Evolutionary conservation across 2,888 invertebrate species (phyloP).

Genomic region (Shargacucullia verbasci): DNA sequence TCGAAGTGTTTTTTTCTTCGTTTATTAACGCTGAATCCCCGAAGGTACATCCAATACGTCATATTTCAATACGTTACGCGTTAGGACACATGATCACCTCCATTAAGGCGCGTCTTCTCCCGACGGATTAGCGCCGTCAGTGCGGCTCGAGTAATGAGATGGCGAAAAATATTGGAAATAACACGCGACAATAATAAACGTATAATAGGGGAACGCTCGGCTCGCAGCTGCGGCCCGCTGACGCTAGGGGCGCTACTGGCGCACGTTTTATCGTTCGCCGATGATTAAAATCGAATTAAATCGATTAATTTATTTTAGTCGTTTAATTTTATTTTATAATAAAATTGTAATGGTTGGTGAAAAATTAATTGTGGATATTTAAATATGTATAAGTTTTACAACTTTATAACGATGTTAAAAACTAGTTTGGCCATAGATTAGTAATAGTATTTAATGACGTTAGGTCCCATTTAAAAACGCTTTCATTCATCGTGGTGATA

Average conservation of each 20-base stretch:
- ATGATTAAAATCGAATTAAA: constrained; percentile 60
- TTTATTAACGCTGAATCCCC: constrained; percentile 80
- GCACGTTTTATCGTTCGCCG: constrained; percentile 47
- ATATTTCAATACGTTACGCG: constrained; percentile 85
- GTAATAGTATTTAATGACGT: constrained; percentile 18
- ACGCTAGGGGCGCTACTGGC: constrained; percentile 75
- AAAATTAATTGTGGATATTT: constrained; percentile 29
- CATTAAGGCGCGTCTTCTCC: constrained; percentile 84
- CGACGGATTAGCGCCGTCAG: constrained; percentile 84
- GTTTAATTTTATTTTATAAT: constrained; percentile 28
- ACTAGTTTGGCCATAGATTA: constrained; percentile 35
- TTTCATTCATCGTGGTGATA: constrained; percentile 31
- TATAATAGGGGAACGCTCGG: constrained; percentile 68
- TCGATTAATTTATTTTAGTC: constrained; percentile 41
- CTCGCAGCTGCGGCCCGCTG: constrained; percentile 73
- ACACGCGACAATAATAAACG: constrained; percentile 81
- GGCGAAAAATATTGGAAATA: constrained; percentile 86
- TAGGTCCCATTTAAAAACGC: not conserved
- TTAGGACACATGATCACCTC: constrained; percentile 86
- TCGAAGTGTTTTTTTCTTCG: constrained; percentile 73
- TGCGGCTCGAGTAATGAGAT: constrained; percentile 83
- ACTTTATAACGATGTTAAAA: constrained; percentile 25
- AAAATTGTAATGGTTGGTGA: constrained; percentile 20
- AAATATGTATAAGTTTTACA: constrained; percentile 39
- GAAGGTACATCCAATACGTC: constrained; percentile 83